Conservation (phyloP, 2,888 invertebrate species). For the Prosapia bicincta region DNA sequence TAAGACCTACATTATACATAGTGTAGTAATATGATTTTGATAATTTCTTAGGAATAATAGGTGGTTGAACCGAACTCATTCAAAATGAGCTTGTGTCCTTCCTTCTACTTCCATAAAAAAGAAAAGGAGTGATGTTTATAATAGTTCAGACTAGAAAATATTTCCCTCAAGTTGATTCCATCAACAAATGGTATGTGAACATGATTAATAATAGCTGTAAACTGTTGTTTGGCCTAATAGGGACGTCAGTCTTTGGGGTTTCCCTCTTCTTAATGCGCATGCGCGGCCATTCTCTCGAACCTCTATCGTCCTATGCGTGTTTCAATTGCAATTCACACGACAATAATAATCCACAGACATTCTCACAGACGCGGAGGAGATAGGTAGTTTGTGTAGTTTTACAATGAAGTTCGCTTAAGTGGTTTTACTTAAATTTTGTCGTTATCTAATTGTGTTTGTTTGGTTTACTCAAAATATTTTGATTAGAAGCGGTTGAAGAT, state of each 20-base stretch:
- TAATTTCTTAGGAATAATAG: too few relatives aligned
- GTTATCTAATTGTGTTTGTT: background rate
- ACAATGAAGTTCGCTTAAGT: background rate
- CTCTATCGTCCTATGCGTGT: background rate
- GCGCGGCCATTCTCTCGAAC: background rate
- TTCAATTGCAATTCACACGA: background rate
- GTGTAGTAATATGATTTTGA: too few relatives aligned
- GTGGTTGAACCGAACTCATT: too few relatives aligned
- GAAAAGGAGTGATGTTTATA: too few relatives aligned
- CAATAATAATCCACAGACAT: background rate
- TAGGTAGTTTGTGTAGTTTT: background rate
- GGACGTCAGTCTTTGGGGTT: constrained; percentile 19
- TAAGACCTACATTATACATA: too few relatives aligned
- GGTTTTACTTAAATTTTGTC: background rate
- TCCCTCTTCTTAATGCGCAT: constrained; percentile 8
- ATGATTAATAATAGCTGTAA: background rate
- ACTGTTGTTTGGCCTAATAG: constrained; percentile 14
- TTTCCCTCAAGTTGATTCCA: background rate
- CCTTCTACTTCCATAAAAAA: too few relatives aligned
- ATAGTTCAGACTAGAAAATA: background rate
- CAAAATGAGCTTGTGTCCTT: too few relatives aligned
- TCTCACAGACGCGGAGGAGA: background rate
- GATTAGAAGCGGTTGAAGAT: background rate
- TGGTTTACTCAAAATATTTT: too few relatives aligned
- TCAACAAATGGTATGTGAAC: background rate